Evolutionary conservation across 2,888 invertebrate species (phyloP).

Genomic region (Andricus quercusramuli): DNA sequence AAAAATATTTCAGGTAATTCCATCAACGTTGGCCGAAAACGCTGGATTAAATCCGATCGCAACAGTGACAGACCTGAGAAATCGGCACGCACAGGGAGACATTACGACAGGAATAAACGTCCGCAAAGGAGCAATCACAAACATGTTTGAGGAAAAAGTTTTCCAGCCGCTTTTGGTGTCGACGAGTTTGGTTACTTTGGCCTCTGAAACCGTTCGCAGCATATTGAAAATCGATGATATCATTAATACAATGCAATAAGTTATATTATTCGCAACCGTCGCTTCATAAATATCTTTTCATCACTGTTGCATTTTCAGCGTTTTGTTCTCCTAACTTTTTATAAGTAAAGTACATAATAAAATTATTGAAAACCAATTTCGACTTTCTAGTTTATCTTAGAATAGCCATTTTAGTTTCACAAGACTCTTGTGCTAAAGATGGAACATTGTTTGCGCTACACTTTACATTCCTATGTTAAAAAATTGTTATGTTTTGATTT

Average conservation of each 20-base stretch:
- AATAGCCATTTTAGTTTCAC: neutral
- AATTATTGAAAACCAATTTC: neutral
- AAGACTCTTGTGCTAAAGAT: neutral
- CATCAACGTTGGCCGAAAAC: constrained; percentile 94
- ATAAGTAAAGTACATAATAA: constrained; percentile 22
- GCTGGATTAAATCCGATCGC: constrained; percentile 95
- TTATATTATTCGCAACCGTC: neutral
- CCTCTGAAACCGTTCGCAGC: constrained; percentile 97
- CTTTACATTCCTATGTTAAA: too few species aligned
- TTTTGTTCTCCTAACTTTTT: constrained; percentile 27
- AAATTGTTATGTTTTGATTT: too few species aligned
- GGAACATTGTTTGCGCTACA: neutral
- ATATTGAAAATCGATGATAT: constrained; percentile 99
- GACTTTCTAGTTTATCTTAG: neutral
- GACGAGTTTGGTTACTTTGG: constrained; percentile 93
- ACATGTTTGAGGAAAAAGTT: constrained; percentile 98
- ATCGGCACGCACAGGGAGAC: constrained; percentile 93
- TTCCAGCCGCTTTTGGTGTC: constrained; percentile 98
- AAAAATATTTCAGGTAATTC: constrained; percentile 83
- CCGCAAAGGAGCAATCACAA: constrained; percentile 96
- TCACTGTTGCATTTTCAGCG: neutral
- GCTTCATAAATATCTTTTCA: constrained; percentile 11
- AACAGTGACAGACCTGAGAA: constrained; percentile 97
- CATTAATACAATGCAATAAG: constrained; percentile 83
- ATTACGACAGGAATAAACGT: constrained; percentile 97